Percentiles rank a stretch among this genome's conserved stretches.
phyloP scores from a whole-genome alignment of 2,888 invertebrate genomes.

The Thelaira solivaga region DNA sequence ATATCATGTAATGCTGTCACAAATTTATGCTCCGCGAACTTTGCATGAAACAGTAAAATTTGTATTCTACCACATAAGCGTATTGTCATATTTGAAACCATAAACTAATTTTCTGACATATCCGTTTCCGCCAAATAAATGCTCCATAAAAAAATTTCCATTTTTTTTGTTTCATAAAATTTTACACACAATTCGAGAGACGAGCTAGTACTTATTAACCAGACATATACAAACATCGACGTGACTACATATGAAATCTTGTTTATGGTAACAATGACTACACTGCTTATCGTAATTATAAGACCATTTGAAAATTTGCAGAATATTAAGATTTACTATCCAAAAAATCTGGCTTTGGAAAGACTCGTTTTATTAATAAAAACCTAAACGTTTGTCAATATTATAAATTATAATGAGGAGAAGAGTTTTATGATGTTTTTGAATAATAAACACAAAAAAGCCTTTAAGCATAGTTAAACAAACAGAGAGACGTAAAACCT shows the following conservation, averaged over 20 bases:
- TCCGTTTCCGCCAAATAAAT: constrained; percentile 58
- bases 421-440: too few species aligned
- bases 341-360: too few species aligned
- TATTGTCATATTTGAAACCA: constrained; percentile 60
- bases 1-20: constrained; percentile 13
- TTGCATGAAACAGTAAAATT: constrained; percentile 24
- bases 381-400: too few species aligned
- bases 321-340: too few species aligned
- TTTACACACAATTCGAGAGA: background rate
- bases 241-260: background rate
- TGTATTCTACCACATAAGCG: constrained; percentile 41
- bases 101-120: constrained; percentile 62
- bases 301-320: too few species aligned
- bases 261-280: constrained; percentile 6
- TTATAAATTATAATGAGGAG: too few species aligned
- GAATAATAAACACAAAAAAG: too few species aligned
- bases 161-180: background rate
- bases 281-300: too few species aligned
- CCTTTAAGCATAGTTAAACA: too few species aligned
- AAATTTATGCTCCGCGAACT: constrained; percentile 42
- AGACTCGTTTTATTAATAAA: too few species aligned
- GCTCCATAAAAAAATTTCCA: background rate
- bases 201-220: too few species aligned
- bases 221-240: background rate
- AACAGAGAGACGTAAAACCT: too few species aligned